phyloP scores from a whole-genome alignment of 2,113 vertebrate species.

The Cardinalis cardinalis region DNA sequence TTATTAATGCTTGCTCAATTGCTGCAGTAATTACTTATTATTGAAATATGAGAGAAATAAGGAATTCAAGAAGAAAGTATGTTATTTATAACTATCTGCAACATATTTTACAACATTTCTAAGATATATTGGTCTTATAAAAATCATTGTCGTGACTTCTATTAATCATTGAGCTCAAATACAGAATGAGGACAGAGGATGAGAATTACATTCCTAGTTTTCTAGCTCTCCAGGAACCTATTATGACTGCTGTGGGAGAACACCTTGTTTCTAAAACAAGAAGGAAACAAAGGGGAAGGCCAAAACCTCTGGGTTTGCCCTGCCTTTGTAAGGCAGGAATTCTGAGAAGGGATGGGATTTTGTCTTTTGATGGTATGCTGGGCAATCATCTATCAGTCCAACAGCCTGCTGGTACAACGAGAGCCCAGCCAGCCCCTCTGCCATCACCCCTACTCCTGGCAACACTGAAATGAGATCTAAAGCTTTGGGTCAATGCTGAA shows the following conservation, averaged over 20 bases:
- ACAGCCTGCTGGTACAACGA: background rate
- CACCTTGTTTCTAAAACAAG: background rate
- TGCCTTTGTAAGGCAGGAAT: background rate
- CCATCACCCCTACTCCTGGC: background rate
- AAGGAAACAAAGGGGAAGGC: background rate
- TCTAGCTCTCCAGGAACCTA: background rate
- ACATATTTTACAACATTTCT: background rate
- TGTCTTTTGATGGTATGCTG: background rate
- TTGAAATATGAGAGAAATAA: background rate
- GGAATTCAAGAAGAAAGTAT: background rate
- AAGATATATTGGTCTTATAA: background rate
- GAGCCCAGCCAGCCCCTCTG: background rate
- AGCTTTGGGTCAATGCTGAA: rapidly evolving
- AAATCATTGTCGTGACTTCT: background rate
- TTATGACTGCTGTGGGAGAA: background rate
- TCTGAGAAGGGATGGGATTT: background rate
- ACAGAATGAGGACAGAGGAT: background rate
- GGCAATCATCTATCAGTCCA: background rate
- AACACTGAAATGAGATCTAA: background rate
- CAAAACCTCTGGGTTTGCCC: background rate
- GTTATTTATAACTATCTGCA: background rate
- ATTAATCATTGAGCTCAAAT: background rate
- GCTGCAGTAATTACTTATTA: background rate
- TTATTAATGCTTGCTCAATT: background rate
- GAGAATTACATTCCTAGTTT: background rate